Base-by-base conservation (phyloP, 1,140 invertebrate species). In the Anadara kagoshimensis region DNA sequence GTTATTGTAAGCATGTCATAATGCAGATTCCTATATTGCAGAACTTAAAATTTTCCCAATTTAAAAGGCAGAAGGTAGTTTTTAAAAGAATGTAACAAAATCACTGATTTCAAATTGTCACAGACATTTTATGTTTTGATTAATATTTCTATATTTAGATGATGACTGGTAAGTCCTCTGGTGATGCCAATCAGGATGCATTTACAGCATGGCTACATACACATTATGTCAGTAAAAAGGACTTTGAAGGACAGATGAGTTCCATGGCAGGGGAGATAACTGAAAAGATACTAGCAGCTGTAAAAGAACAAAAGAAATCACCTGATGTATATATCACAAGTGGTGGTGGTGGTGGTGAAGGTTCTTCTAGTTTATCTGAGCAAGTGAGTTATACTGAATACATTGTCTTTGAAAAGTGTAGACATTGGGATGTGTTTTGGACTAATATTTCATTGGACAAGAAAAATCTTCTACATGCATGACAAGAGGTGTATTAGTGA, bases 221-320 rank as follows among this genome's bases (percentile, higher is more conserved):
- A 16, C 81, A 90, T 24, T 91, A 90, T 80, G 85, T 91, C 0
- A 90, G 90, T 10, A 89, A 90, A 71, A 72, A 88, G 58, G 89
- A 90, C 49, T 69, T 92, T 41, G 90, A 91, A 75, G 73, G 68
- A 5, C 85, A 82, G 59, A 71, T 92, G 53, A 66, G 76, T 11
- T 83, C 84, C 47, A 53, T 90, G 24, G 84, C 87, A 18, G 63
- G 82, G n/a, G 81, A 86, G 43, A 75, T 91, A 26, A 83, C 82
- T 26, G 67, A 82, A 8, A 75, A 81, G 57, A 72, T 88, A 16
- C 66, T 86, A 56, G 63, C 62, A 22, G 73, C 82, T 14, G 61
- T 83, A 20, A 67, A 78, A 24, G 76, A 86, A 56, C 43, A 29
- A 47, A 43, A 63, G 24, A 63, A 63, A 49, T 47, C 61, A 22